A percentile compares a stretch with the other conserved stretches of the same genome.
phyloP scores from a whole-genome alignment of 2,113 vertebrate species.

The Pachyramphus minor region DNA sequence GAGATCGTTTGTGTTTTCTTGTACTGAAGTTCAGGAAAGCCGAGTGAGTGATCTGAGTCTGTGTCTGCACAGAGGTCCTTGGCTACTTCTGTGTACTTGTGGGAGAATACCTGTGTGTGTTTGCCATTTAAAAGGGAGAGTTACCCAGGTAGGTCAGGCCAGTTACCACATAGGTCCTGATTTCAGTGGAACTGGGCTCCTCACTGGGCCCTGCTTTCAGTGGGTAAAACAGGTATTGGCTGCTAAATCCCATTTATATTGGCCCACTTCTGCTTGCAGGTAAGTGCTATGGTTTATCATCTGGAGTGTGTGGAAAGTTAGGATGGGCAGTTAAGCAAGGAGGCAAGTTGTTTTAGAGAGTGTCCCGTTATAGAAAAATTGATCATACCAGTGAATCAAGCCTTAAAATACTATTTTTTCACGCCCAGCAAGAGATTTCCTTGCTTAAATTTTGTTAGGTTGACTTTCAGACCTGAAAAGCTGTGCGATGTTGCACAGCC shows the following conservation, averaged over 20 bases:
- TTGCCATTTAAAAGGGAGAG: not conserved
- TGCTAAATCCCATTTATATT: not conserved
- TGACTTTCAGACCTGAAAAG: not conserved
- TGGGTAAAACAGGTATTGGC: not conserved
- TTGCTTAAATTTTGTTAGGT: not conserved
- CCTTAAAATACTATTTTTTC: not conserved
- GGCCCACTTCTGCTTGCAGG: not conserved
- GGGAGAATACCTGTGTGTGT: not conserved
- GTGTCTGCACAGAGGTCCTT: not conserved
- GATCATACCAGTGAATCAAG: not conserved
- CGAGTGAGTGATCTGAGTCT: not conserved
- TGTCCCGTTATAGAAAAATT: not conserved
- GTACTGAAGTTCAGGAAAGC: not conserved
- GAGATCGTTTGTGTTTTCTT: not conserved
- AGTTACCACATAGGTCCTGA: not conserved
- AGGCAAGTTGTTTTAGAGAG: not conserved
- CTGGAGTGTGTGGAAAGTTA: not conserved
- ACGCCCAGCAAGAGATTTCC: not conserved
- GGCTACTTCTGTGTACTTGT: not conserved
- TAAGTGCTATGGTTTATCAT: not conserved
- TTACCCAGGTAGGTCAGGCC: not conserved
- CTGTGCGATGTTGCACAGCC: rapidly evolving
- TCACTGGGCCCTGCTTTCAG: not conserved
- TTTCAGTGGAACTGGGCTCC: not conserved
- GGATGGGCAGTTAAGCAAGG: not conserved